Conservation (phyloP, 1,140 invertebrate genomes). For the Drosophila nigrodunni region DNA sequence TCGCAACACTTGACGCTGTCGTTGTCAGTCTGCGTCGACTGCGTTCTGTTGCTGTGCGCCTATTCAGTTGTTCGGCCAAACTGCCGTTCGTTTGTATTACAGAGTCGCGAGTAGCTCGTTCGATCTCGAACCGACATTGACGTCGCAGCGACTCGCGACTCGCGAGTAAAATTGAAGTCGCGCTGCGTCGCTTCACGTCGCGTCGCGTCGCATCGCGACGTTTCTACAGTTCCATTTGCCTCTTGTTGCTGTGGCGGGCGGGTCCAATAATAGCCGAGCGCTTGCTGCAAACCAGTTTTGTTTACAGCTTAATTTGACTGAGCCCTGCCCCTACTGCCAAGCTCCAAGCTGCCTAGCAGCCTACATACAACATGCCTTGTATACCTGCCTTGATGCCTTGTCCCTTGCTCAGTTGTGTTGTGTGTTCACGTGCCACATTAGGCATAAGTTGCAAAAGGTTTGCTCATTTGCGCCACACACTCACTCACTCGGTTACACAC, state of each 20-base stretch:
- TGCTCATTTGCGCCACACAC: conserved; percentile 58
- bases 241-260: conserved; percentile 19
- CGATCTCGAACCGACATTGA: conserved; percentile 36
- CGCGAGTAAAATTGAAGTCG: conserved; percentile 62
- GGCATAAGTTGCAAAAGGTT: conserved; percentile 64
- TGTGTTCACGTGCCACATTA: conserved; percentile 70
- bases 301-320: conserved; percentile 79
- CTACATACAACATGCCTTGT: background rate
- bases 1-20: conserved; percentile 29
- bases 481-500: background rate
- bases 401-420: background rate
- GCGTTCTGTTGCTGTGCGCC: conserved; percentile 55
- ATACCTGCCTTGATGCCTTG: conserved; percentile 12
- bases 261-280: conserved; percentile 10
- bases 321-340: conserved; percentile 16
- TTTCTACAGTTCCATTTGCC: conserved; percentile 28
- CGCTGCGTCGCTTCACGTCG: conserved; percentile 16
- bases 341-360: too few relatives aligned
- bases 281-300: conserved; percentile 61
- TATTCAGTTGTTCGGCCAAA: conserved; percentile 75
- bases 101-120: conserved; percentile 54
- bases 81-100: conserved; percentile 79
- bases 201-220: conserved; percentile 2
- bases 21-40: conserved; percentile 32
- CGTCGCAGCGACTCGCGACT: conserved; percentile 32